Evolutionary conservation across 2,888 invertebrate genomes (phyloP), one percentile per base, ranked within the genome.

Genomic region (Coelopa pilipes): DNA sequence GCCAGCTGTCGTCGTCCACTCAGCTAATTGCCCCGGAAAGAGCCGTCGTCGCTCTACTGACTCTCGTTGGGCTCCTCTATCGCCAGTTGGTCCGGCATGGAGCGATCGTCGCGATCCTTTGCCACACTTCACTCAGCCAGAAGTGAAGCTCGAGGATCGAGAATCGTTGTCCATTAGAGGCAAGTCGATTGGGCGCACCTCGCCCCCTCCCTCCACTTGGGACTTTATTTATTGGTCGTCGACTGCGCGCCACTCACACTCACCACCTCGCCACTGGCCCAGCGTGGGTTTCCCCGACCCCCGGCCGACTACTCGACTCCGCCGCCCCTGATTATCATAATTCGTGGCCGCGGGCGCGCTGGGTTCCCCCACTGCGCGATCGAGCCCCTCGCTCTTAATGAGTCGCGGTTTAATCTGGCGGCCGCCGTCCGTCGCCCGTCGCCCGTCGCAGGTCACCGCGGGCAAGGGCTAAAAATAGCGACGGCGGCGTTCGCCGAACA

Each of bases 321-420:
- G 77, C 77, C 80, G 78, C 77, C 80, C 81, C 77, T 78, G 78
- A 74, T 78, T 77, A 78, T 78, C 80, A 81, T 81, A 81, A 81
- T 81, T 81, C 81, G 82, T 80, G 82, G 78, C 82, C 78, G 80
- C 78, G 76, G 78, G 80, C 79, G 77, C 34, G 2, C 34, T 34
- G 4, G 4, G 34, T 34, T 34, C 7, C 34, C 34, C 53, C 13
- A 53, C 13, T 53, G 53, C n/a, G 3, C 53, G 13, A 15, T n/a
- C n/a, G n/a, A n/a, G n/a, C n/a, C 15, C n/a, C 10, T 53, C 10
- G 3, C 10, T 10, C 49, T 53, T 15, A 13, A 53, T 53, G n/a
- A 53, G 10, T 53, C n/a, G 53, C 3, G 3, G 53, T n/a, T 53
- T 53, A 53, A 53, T 53, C n/a, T 53, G 3, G n/a, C 13, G 2